Conservation (phyloP, 2,797 vertebrate genomes). For the Danio tinwini region DNA sequence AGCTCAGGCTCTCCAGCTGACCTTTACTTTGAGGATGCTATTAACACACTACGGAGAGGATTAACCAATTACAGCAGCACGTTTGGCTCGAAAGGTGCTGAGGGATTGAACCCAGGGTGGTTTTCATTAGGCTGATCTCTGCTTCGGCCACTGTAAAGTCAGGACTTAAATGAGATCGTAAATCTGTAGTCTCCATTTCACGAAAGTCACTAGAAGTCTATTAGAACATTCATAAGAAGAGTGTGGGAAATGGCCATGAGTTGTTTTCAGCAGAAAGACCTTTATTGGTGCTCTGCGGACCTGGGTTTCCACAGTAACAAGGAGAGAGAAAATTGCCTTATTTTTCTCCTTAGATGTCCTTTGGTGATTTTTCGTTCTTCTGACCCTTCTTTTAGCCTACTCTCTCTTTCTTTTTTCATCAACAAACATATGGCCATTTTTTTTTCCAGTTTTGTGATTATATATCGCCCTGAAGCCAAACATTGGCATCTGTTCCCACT, state of each 20-base stretch:
- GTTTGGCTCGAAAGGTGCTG: constrained; percentile 47
- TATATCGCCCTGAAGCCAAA: constrained; percentile 35
- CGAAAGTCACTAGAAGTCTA: constrained; percentile 78
- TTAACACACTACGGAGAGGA: constrained; percentile 64
- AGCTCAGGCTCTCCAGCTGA: constrained; percentile 8
- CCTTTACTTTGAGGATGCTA: constrained; percentile 44
- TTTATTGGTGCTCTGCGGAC: constrained; percentile 43
- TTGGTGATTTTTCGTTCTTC: constrained; percentile 8
- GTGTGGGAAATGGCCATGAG: constrained; percentile 51
- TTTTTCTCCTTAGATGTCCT: constrained; percentile 39
- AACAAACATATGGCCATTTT: constrained; percentile 18
- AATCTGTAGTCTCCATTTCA: constrained; percentile 75
- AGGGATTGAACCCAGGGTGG: constrained; percentile 60
- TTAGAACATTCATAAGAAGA: constrained; percentile 78
- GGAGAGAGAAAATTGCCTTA: constrained; percentile 28
- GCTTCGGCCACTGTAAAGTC: constrained; percentile 68
- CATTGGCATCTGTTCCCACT: constrained; percentile 51
- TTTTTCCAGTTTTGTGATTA: constrained; percentile 46
- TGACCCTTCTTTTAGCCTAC: not conserved
- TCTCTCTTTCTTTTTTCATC: not conserved
- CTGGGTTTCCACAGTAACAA: constrained; percentile 34
- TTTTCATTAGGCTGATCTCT: constrained; percentile 76
- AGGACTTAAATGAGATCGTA: constrained; percentile 79
- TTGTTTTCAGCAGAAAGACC: constrained; percentile 52
- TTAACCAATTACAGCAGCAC: constrained; percentile 71